These are phyloP conservation scores for Drosophila melanosoma DNA, from an alignment of 2,888 invertebrate genomes.

Conservation along the genomic window DNA sequence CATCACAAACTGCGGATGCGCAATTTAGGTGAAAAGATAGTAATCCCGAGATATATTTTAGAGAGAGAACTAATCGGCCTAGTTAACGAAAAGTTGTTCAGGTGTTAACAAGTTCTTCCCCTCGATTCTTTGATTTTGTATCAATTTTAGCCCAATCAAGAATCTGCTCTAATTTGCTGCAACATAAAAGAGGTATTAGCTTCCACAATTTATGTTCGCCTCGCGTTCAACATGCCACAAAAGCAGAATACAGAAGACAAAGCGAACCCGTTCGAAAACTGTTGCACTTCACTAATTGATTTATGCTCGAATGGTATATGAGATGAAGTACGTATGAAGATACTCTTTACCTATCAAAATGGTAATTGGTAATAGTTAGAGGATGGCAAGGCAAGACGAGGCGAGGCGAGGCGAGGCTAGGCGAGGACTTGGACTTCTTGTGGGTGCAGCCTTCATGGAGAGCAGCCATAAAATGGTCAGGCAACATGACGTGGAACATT, in stretches of 20 bases:
- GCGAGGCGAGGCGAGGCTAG: background rate
- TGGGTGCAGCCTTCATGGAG: constrained; percentile 55
- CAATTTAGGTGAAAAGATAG: constrained; percentile 20
- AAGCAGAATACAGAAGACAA: constrained; percentile 20
- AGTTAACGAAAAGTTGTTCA: constrained; percentile 17
- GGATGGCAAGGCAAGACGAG: too few species aligned
- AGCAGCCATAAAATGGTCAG: constrained; percentile 47
- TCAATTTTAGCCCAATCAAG: constrained; percentile 31
- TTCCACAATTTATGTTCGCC: constrained; percentile 60
- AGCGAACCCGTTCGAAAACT: constrained; percentile 48
- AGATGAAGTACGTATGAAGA: constrained; percentile 40
- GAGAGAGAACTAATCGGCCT: constrained; percentile 3
- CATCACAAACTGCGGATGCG: constrained; percentile 36
- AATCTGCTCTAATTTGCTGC: constrained; percentile 59
- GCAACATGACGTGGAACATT: constrained; percentile 56
- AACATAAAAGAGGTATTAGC: constrained; percentile 66
- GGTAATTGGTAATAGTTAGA: constrained; percentile 31
- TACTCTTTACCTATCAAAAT: constrained; percentile 23
- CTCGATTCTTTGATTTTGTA: constrained; percentile 42
- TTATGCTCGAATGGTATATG: constrained; percentile 56
- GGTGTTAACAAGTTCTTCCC: constrained; percentile 44
- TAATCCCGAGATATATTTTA: background rate
- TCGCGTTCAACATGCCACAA: constrained; percentile 52
- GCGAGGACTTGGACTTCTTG: constrained; percentile 23
- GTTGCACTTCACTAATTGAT: constrained; percentile 71